phyloP scores from a whole-genome alignment of 2,113 vertebrate species.

The Sterrhoptilus dennistouni region DNA sequence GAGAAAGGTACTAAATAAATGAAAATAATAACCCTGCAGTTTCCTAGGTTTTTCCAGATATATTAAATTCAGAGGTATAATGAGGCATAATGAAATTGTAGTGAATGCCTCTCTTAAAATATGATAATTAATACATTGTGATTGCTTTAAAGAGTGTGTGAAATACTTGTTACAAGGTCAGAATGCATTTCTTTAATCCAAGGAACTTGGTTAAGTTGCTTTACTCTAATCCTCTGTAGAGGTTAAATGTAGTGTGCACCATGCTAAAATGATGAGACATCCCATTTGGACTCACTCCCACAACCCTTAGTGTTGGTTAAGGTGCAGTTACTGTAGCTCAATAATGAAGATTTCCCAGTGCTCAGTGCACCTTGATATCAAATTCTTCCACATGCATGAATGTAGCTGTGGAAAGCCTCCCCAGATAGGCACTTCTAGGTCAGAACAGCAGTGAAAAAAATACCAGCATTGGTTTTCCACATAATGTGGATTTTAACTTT shows the following conservation, averaged over 20 bases:
- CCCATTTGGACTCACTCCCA: not conserved
- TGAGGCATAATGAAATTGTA: not conserved
- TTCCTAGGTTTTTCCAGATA: not conserved
- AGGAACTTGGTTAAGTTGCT: not conserved
- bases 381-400: fast-evolving
- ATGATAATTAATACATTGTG: not conserved
- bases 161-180: not conserved
- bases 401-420: not conserved
- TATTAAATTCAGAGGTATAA: not conserved
- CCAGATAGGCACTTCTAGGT: not conserved
- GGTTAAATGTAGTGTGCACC: not conserved
- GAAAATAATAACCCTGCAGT: not conserved
- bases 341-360: not conserved
- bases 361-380: not conserved
- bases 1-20: not conserved
- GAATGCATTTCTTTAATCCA: not conserved
- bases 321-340: not conserved
- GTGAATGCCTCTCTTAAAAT: not conserved
- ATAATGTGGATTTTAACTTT: not conserved
- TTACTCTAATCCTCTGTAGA: not conserved
- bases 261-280: not conserved
- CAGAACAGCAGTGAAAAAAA: not conserved
- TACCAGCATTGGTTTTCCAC: not conserved
- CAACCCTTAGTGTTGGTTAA: not conserved
- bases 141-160: not conserved